Evolutionary conservation across 2,113 vertebrate genomes (phyloP).

Genomic region (Sinocyclocheilus rhinocerous): DNA sequence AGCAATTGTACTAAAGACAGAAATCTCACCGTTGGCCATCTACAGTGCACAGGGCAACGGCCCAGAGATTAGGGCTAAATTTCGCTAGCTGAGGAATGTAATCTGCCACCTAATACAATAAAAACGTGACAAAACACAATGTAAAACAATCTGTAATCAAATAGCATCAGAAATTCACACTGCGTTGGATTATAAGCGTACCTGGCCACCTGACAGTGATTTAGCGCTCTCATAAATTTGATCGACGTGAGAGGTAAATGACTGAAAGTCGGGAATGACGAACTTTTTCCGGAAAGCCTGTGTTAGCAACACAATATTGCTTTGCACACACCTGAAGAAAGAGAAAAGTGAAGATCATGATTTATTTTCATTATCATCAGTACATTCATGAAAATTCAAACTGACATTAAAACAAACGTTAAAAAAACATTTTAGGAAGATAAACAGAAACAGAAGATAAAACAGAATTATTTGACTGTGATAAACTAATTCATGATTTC

Average conservation of each 20-base stretch:
- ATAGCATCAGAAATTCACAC: too few relatives aligned
- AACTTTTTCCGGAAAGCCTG: conserved; percentile 99
- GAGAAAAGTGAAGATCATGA: neutral
- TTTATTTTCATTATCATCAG: neutral
- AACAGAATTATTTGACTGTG: neutral
- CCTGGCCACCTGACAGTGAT: conserved; percentile 91
- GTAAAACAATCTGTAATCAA: neutral
- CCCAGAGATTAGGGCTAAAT: conserved; percentile 97
- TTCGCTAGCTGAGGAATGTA: conserved; percentile 98
- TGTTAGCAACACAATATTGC: conserved; percentile 97
- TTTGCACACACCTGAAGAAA: conserved; percentile 90
- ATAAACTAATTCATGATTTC: neutral
- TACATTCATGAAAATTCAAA: neutral
- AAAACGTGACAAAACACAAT: neutral
- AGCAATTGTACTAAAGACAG: too few relatives aligned
- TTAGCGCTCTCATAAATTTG: conserved; percentile 90
- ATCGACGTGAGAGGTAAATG: conserved; percentile 93
- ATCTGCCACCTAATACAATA: conserved; percentile 90
- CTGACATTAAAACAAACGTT: neutral
- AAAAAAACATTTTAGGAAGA: neutral
- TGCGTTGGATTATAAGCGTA: conserved; percentile 53
- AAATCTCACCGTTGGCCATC: conserved; percentile 90
- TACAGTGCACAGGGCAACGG: conserved; percentile 93
- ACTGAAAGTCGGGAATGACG: conserved; percentile 97
- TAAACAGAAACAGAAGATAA: neutral